These are phyloP conservation scores for Hippocampus barbouri DNA, from an alignment of 2,113 vertebrate genomes.

Conservation along the genomic window DNA sequence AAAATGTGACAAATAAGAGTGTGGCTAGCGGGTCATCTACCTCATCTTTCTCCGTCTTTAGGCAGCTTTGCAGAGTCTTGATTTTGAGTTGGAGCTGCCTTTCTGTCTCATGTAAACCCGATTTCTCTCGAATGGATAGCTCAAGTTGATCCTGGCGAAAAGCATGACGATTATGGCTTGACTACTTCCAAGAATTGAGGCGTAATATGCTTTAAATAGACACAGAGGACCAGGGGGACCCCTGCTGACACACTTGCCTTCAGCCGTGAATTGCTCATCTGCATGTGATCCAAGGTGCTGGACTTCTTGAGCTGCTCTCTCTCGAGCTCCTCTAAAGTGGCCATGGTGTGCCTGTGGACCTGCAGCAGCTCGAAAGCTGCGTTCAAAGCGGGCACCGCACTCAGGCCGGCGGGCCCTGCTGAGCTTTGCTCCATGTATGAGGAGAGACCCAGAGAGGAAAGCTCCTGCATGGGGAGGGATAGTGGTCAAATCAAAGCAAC, in stretches of 20 bases:
- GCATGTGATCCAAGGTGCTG: conserved; percentile 87
- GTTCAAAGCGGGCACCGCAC: conserved; percentile 79
- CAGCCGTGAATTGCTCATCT: conserved; percentile 84
- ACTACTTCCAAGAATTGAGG: too few species aligned
- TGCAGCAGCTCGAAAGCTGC: conserved; percentile 86
- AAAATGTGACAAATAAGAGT: not conserved
- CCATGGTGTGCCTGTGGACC: conserved; percentile 79
- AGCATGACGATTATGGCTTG: conserved; percentile 3
- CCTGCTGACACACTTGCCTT: conserved; percentile 72
- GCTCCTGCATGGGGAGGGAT: conserved; percentile 71
- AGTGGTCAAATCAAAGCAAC: not conserved
- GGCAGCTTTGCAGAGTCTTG: conserved; percentile 86
- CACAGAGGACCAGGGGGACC: not conserved
- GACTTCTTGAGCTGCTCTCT: conserved; percentile 82
- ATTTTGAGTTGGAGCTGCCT: conserved; percentile 91
- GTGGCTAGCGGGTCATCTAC: conserved; percentile 56
- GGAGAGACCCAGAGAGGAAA: conserved; percentile 82
- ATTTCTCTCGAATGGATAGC: conserved; percentile 84
- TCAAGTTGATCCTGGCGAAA: conserved; percentile 87
- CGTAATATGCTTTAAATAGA: not conserved
- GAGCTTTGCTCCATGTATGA: conserved; percentile 73
- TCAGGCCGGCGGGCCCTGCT: conserved; percentile 64
- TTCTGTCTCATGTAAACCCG: conserved; percentile 87
- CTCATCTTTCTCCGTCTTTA: conserved; percentile 97
- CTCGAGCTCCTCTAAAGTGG: conserved; percentile 82